Evolutionary conservation across 2,797 vertebrate species (phyloP), one percentile per base, ranked within the genome.

Genomic region (Halcyon badia): DNA sequence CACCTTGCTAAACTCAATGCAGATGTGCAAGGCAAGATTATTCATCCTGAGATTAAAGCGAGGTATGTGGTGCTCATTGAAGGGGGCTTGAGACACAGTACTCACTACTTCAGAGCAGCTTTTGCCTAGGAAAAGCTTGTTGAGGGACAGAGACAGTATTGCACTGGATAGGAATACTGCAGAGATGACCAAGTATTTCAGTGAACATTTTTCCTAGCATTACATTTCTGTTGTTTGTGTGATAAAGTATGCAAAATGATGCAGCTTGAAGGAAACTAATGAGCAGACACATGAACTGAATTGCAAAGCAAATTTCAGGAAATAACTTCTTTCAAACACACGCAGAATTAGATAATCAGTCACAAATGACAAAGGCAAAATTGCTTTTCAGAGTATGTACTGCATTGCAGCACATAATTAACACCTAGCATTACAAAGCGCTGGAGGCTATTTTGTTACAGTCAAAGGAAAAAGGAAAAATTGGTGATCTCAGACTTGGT

Each of bases 401-500:
- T 86, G 83, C 81, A 92, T 48, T 94, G 91, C 80, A 79, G 78
- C 49, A 90, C 88, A 51, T 94, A 94, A 96, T 97, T 97, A 97
- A 96, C 85, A 97, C 49, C 57, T 65, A 77, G 72, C 44, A 52
- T 80, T 65, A 82, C 21, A 69, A 42, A 93, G 28, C 22, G 84
- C 82, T 81, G 60, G 25, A 83, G 69, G 80, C 39, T 87, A 68
- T 96, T 95, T 95, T 93, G 52, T 77, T 85, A 75, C 24, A 93
- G 79, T 56, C 42, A 91, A 66, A 83, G 48, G 52, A 81, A 90
- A 87, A 81, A 81, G 12, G 11, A 78, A 91, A 86, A 87, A 35
- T 4, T 5, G 1, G 16, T 69, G 46, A 79, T 92, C 92, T 92
- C 66, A 72, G 61, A n/a, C 51, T n/a, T 69, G 33, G 19, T 83